A percentile compares a stretch with the other conserved stretches of the same genome.
These are phyloP conservation scores for Scolopax rusticola DNA, from an alignment of 2,797 vertebrate species.

Conservation along the genomic window DNA sequence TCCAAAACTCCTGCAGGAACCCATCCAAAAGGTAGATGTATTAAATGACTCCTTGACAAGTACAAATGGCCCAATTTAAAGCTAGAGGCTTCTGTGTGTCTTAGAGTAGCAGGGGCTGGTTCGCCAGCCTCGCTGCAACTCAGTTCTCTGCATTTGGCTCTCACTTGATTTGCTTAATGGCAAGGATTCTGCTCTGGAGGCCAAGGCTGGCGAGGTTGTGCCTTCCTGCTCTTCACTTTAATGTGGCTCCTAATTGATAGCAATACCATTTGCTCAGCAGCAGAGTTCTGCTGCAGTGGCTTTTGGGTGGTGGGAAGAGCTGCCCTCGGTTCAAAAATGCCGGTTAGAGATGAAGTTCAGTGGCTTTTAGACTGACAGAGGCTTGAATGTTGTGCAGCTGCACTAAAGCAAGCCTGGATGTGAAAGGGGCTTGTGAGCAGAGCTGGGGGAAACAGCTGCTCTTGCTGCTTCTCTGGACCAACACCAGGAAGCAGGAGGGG, in stretches of 20 bases:
- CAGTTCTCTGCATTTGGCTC: neutral
- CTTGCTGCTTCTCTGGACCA: rapidly evolving
- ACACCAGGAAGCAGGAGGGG: neutral
- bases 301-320: neutral
- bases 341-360: neutral
- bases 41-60: neutral
- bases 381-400: neutral
- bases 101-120: neutral
- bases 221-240: neutral
- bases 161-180: neutral
- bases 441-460: neutral
- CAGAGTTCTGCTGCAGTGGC: neutral
- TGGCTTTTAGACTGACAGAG: neutral
- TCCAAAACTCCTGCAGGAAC: neutral
- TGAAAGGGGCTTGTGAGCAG: neutral
- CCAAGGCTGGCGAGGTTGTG: neutral
- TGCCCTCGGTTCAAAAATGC: neutral
- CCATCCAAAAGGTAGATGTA: neutral
- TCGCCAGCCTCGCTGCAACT: neutral
- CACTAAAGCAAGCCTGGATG: rapidly evolving
- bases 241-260: neutral
- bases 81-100: neutral
- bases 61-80: neutral
- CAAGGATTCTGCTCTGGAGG: neutral
- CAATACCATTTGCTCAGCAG: rapidly evolving